A percentile compares a stretch with the other conserved stretches of the same genome.
phyloP scores from a whole-genome alignment of 2,888 invertebrate species.

The Lochmaea crataegi region DNA sequence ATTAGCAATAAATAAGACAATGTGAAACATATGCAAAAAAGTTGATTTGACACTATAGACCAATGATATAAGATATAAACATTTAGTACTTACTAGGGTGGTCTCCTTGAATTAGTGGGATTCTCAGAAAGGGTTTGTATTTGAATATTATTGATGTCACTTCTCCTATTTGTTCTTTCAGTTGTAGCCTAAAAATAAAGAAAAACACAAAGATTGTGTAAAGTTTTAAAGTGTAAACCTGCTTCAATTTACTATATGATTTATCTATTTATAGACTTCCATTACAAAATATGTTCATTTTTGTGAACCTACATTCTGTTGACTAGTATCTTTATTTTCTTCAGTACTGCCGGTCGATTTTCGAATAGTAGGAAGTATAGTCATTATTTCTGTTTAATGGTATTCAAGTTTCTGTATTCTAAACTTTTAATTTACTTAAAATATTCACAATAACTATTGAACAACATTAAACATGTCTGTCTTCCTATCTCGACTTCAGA shows the following conservation, averaged over 20 bases:
- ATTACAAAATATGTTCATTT: slow-evolving; percentile 38
- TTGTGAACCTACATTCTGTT: slow-evolving; percentile 59
- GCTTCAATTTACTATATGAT: slow-evolving; percentile 19
- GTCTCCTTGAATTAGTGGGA: slow-evolving; percentile 51
- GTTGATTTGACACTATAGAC: neutral
- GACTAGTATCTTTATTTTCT: slow-evolving; percentile 60
- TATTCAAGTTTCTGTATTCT: slow-evolving; percentile 7
- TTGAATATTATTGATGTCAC: slow-evolving; percentile 58
- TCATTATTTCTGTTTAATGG: slow-evolving; percentile 55
- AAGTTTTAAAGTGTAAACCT: slow-evolving; percentile 24
- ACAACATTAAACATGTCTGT: slow-evolving; percentile 18
- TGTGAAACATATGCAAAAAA: too few relatives aligned
- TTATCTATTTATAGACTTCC: slow-evolving; percentile 45
- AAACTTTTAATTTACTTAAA: slow-evolving; percentile 4
- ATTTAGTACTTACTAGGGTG: slow-evolving; percentile 55
- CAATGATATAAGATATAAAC: neutral
- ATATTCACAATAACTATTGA: slow-evolving; percentile 16
- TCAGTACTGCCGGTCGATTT: slow-evolving; percentile 56
- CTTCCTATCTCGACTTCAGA: neutral
- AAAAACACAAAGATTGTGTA: slow-evolving; percentile 30
- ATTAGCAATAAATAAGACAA: too few relatives aligned
- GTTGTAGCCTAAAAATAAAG: slow-evolving; percentile 56
- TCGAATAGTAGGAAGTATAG: slow-evolving; percentile 63
- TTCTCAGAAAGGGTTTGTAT: slow-evolving; percentile 53
- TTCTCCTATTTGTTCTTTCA: slow-evolving; percentile 59